Conservation (phyloP, 1,140 invertebrate genomes). For the Stegodyphus dumicola region DNA sequence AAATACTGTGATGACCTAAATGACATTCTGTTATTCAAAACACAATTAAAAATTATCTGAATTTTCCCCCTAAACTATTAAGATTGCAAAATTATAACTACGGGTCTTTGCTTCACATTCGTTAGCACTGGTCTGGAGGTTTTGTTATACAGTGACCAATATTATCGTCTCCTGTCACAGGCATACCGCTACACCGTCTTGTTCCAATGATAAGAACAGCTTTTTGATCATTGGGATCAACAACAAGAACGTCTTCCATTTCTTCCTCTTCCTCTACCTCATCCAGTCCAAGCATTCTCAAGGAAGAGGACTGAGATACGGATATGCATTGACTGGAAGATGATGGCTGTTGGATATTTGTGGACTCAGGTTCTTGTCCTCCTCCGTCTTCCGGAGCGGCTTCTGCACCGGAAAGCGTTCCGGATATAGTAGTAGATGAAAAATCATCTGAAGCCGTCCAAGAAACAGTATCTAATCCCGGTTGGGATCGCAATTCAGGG, state of each 20-base stretch:
- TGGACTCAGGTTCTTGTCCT: neutral
- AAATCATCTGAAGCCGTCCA: slow-evolving; percentile 57
- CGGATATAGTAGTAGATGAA: slow-evolving; percentile 52
- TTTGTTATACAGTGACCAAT: slow-evolving; percentile 53
- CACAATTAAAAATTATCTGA: no score
- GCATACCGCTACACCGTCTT: slow-evolving; percentile 44
- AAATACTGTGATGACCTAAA: no score
- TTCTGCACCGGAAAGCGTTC: slow-evolving; percentile 46
- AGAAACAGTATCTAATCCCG: slow-evolving; percentile 52
- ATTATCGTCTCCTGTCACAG: slow-evolving; percentile 43
- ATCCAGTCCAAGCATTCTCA: slow-evolving; percentile 21
- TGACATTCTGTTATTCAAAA: no score
- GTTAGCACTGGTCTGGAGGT: slow-evolving; percentile 51
- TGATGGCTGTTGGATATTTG: neutral
- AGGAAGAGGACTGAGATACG: slow-evolving; percentile 43
- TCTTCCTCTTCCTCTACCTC: slow-evolving; percentile 31
- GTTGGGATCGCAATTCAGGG: slow-evolving; percentile 47
- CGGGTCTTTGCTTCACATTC: slow-evolving; percentile 44
- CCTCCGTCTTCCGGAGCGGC: neutral
- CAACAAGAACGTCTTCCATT: slow-evolving; percentile 43
- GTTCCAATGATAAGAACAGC: slow-evolving; percentile 44
- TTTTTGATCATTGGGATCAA: slow-evolving; percentile 56
- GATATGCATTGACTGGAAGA: slow-evolving; percentile 33
- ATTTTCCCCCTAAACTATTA: neutral
- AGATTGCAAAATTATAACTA: slow-evolving; percentile 9